Conservation (phyloP, 2,888 invertebrate species). For the Drymonia ruficornis region DNA sequence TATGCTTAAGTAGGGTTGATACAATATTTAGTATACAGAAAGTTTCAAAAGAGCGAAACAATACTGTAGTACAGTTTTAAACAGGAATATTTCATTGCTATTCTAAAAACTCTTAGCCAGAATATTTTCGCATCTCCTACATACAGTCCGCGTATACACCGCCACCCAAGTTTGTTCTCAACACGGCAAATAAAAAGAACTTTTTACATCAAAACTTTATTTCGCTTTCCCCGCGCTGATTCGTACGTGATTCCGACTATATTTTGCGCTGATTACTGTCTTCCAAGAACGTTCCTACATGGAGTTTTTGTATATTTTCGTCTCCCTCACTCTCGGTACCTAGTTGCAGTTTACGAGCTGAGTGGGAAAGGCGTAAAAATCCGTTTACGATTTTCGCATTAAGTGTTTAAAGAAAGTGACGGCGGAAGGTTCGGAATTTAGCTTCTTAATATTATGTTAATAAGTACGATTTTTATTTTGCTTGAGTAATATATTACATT, state of each 20-base stretch:
- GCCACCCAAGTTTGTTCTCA: conserved; percentile 17
- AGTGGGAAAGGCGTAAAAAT: conserved; percentile 19
- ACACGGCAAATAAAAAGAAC: conserved; percentile 79
- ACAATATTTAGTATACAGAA: too few species aligned
- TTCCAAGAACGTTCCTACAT: conserved; percentile 42
- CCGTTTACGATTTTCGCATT: conserved; percentile 25
- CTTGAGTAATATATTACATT: too few species aligned
- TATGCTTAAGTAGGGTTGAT: too few species aligned
- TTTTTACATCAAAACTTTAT: conserved; percentile 85
- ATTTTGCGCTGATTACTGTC: conserved; percentile 75
- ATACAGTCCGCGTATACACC: conserved; percentile 3
- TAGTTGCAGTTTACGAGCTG: conserved; percentile 5
- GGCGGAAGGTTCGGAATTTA: not conserved
- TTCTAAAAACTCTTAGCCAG: not conserved
- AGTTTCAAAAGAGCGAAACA: too few species aligned
- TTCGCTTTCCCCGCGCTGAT: conserved; percentile 66
- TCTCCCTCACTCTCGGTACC: conserved; percentile 9
- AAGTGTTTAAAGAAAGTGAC: conserved; percentile 1
- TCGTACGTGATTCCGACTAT: conserved; percentile 78
- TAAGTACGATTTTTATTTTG: too few species aligned
- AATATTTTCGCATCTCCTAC: not conserved
- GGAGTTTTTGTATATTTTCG: conserved; percentile 34
- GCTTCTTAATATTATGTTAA: not conserved
- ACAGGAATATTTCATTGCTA: not conserved
- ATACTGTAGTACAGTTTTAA: too few species aligned